Conservation (phyloP, 2,113 vertebrate genomes). For the rat (Rattus norvegicus) region DNA sequence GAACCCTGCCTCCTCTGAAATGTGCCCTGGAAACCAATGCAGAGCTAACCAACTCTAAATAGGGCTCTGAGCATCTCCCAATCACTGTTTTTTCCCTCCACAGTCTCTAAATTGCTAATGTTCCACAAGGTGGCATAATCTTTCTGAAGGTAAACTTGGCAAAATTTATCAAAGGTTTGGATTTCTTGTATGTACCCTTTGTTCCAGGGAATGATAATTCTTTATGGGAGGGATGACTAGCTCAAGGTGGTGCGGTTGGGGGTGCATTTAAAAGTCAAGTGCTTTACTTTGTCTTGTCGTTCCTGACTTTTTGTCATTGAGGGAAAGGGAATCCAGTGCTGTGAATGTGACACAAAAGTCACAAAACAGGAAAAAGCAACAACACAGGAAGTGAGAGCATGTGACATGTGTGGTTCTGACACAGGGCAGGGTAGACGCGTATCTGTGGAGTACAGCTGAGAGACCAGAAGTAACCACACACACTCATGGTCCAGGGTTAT, state of each 20-base stretch:
- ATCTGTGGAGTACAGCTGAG: background rate
- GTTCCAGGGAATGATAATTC: background rate
- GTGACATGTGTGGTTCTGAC: background rate
- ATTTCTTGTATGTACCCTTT: background rate
- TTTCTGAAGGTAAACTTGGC: slow-evolving; percentile 51
- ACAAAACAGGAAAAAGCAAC: background rate
- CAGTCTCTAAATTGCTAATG: background rate
- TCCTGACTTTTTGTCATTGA: background rate
- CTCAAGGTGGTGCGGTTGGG: background rate
- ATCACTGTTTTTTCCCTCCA: background rate
- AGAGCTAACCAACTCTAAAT: background rate
- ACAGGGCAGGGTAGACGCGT: background rate
- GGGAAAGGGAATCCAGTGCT: background rate
- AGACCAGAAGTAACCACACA: background rate
- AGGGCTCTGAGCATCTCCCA: too few relatives aligned
- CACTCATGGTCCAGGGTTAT: background rate
- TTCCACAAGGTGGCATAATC: background rate
- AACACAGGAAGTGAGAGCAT: background rate
- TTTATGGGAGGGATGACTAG: background rate
- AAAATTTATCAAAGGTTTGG: background rate
- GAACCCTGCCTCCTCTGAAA: background rate
- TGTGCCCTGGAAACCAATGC: background rate
- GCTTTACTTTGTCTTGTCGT: background rate
- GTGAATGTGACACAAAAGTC: background rate
- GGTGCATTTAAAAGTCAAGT: background rate